These are phyloP conservation scores for Lamprotornis superbus DNA, from an alignment of 2,113 vertebrate species.

Conservation along the genomic window DNA sequence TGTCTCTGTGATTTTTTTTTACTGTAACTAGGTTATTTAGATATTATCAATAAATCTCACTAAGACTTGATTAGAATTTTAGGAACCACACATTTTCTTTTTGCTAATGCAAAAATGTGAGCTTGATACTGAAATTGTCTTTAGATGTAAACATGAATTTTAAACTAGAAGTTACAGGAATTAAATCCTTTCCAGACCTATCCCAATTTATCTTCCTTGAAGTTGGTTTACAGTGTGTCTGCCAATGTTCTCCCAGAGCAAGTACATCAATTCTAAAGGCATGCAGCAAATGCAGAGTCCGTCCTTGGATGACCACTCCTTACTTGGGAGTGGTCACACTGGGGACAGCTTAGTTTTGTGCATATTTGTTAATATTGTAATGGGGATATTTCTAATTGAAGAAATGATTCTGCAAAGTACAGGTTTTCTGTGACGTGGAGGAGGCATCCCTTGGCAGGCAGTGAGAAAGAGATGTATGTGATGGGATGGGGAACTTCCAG, in stretches of 20 bases:
- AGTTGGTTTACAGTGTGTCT: background rate
- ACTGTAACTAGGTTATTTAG: background rate
- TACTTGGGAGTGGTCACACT: background rate
- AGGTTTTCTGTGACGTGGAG: background rate
- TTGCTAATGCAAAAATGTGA: background rate
- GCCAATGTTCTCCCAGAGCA: background rate
- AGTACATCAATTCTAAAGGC: background rate
- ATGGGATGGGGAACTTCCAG: background rate
- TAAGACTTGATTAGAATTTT: background rate
- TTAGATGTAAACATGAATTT: background rate
- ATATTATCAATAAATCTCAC: background rate
- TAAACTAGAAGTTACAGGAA: background rate
- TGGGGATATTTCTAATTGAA: background rate
- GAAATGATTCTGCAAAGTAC: background rate
- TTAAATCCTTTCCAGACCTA: background rate
- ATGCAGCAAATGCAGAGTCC: background rate
- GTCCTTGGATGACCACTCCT: background rate
- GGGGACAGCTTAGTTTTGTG: background rate
- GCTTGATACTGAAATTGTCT: background rate
- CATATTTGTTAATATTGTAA: background rate
- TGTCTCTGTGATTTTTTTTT: background rate
- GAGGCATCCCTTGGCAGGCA: background rate
- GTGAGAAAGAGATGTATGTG: background rate
- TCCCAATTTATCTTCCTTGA: background rate
- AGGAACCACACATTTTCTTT: background rate